A percentile compares a stretch with the other conserved stretches of the same genome.
Evolutionary conservation across 2,888 invertebrate genomes (phyloP).

Genomic region (Lasioglossum malachurum): DNA sequence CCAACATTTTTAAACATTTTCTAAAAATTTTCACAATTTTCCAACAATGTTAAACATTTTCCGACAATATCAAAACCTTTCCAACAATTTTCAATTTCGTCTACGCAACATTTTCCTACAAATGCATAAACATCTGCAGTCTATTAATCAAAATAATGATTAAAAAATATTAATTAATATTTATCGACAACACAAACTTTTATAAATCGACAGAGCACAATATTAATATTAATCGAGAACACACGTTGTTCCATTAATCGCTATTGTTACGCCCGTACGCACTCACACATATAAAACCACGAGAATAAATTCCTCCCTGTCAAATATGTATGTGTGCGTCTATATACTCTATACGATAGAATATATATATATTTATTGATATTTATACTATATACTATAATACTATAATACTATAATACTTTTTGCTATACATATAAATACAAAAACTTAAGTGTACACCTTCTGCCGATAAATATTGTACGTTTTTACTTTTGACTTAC

Average conservation of each 20-base stretch:
- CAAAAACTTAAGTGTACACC: conserved; percentile 81
- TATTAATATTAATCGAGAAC: too few relatives aligned
- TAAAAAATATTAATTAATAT: too few relatives aligned
- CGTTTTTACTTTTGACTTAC: conserved; percentile 81
- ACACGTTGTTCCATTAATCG: conserved; percentile 65
- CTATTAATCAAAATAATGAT: too few relatives aligned
- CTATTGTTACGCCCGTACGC: conserved; percentile 58
- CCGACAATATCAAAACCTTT: too few relatives aligned
- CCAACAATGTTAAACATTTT: too few relatives aligned
- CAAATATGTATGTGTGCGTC: conserved; percentile 25
- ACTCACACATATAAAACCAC: not conserved
- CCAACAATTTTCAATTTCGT: too few relatives aligned
- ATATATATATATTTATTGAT: conserved; percentile 33
- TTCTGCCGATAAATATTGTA: conserved; percentile 82
- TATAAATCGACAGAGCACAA: too few relatives aligned
- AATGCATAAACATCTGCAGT: too few relatives aligned
- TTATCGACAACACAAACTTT: too few relatives aligned
- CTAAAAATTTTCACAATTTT: too few relatives aligned
- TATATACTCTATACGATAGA: not conserved
- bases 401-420: not conserved
- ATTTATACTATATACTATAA: conserved; percentile 32
- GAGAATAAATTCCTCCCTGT: not conserved
- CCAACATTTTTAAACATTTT: too few relatives aligned
- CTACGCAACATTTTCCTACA: too few relatives aligned
- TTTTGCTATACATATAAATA: conserved; percentile 47